Evolutionary conservation across 2,113 vertebrate species (phyloP), one percentile per base, ranked within the genome.

Genomic region (Harpagus bidentatus): DNA sequence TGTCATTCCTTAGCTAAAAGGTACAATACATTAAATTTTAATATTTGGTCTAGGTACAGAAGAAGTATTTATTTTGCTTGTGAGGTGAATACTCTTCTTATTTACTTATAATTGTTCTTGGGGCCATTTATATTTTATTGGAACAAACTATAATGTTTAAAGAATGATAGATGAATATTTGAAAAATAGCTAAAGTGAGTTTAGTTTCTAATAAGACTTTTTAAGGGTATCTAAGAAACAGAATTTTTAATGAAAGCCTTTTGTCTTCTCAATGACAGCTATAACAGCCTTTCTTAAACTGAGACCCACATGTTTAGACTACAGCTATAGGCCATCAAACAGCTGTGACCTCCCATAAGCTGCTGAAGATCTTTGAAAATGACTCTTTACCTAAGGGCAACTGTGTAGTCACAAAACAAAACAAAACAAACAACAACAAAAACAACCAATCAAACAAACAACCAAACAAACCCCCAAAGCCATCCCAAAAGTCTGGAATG

Each of bases 401-500:
- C 31, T 53, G 22, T 42, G n/a, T 40, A 63, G 26, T 61, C 6
- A 3, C 11, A 6, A 52, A 79, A 55, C 11, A 7, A 50, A 73
- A 55, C 5, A 16, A 48, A 8, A 9, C 45, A 21, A 50, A 19
- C 16, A 62, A 31, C 77, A 78, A 47, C 31, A 71, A 55, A 4
- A 59, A 2, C 2, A 77, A 59, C 5, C 16, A 40, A 69, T 1
- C 4, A 21, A 74, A 5, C 8, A n/a, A 73, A 5, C 5, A 56
- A 52, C n/a, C 52, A 53, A 19, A n/a, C 7, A 3, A 0, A 28
- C 3, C 3, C 13, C 16, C 16, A 42, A 59, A 13, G 5, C 32
- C 71, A 79, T n/a, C 38, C 17, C 22, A 42, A 53, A 84, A 45
- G 28, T 45, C 59, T 82, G 42, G 50, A 95, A 53, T 26, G 72